Evolutionary conservation across 2,888 invertebrate species (phyloP), one percentile per base, ranked within the genome.

Genomic region (Drosophila anceps): DNA sequence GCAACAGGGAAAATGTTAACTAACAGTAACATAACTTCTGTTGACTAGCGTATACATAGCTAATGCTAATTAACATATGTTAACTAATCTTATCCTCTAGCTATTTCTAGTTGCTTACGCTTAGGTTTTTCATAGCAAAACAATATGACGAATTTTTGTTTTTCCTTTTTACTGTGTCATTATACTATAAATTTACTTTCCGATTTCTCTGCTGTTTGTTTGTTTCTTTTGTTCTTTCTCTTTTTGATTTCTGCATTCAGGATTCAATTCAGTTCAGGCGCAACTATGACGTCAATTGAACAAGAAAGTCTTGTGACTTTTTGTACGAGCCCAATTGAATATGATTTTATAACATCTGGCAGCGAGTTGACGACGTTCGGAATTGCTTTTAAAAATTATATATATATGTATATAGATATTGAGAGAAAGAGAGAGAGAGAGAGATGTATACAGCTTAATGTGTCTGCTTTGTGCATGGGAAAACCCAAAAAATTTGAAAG

Each of bases 401-500:
- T 35, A 51, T 44, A 54, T 27, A 10, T 20, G 29, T 20, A 64
- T 4, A 43, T 18, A n/a, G 4, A 18, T n/a, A n/a, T n/a, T n/a
- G n/a, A 33, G 33, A 12, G 33, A 33, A 10, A 33, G 6, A 65
- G 9, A 27, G 24, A 15, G 8, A 27, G 46, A n/a, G 46, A 29
- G 10, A 51, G 5, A 29, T 59, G n/a, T 44, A 68, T 27, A 55
- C 67, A 62, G 44, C 50, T 68, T 54, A 51, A 53, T 68, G 59
- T 63, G 69, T 62, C 43, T 68, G 76, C 46, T 39, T 58, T 70
- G 65, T 60, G 59, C 57, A 65, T 53, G 83, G 85, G 69, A 84
- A 84, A 84, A 80, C 83, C 83, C 75, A 85, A 67, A 75, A 77
- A 76, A 58, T 77, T 66, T 65, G 37, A 77, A 70, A 58, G 69